A percentile compares a stretch with the other conserved stretches of the same genome.
phyloP scores from a whole-genome alignment of 1,140 invertebrate species.

The Neelides sp. region DNA sequence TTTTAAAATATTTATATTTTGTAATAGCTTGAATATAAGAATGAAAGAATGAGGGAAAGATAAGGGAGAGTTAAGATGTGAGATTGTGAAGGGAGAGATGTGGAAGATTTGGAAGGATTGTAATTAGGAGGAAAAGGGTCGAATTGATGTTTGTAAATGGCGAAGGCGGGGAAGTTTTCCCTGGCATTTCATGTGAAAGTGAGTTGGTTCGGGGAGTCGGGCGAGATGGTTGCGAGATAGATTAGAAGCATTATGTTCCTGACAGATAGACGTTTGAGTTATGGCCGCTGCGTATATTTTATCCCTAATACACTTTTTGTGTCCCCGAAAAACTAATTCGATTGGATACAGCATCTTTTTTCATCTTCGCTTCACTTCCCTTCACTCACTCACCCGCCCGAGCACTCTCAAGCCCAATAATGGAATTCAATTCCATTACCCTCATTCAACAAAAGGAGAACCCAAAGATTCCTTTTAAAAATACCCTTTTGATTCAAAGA shows the following conservation, averaged over 20 bases:
- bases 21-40: too few relatives aligned
- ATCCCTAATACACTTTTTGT: slow-evolving; percentile 31
- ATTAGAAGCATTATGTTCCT: slow-evolving; percentile 32
- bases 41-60: too few relatives aligned
- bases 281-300: slow-evolving; percentile 29
- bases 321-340: slow-evolving; percentile 28
- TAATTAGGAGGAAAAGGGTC: neutral
- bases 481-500: too few relatives aligned
- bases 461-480: too few relatives aligned
- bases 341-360: slow-evolving; percentile 30
- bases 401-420: too few relatives aligned
- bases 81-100: too few relatives aligned
- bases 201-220: too few relatives aligned
- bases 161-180: neutral
- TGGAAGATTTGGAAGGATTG: neutral
- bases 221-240: slow-evolving; percentile 31
- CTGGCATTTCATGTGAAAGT: too few relatives aligned
- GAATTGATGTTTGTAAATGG: neutral
- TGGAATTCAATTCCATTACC: too few relatives aligned
- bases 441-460: too few relatives aligned
- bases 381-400: slow-evolving; percentile 17
- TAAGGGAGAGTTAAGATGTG: too few relatives aligned
- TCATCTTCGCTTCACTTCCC: slow-evolving; percentile 26
- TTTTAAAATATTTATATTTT: too few relatives aligned
- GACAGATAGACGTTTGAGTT: slow-evolving; percentile 33